Percentiles rank a stretch among this genome's conserved stretches.
Conservation (phyloP, 2,888 invertebrate species). For the Trachelus stipa region DNA sequence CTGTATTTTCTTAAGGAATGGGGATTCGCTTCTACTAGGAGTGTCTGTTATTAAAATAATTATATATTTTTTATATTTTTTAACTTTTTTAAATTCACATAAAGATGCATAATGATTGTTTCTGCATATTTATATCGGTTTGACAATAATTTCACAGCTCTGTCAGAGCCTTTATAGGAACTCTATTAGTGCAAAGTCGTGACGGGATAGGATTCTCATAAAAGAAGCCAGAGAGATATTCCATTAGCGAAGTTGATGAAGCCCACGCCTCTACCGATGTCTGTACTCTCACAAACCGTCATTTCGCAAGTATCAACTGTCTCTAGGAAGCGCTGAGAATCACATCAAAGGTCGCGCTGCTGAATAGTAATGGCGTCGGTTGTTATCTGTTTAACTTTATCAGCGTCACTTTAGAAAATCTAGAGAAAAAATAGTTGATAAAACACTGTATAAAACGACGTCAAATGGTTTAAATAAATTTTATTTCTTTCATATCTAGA, state of each 20-base stretch:
- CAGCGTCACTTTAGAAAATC: not conserved
- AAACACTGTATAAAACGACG: not conserved
- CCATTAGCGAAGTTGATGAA: not conserved
- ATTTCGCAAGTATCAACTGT: not conserved
- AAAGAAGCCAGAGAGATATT: not conserved
- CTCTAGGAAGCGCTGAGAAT: not conserved
- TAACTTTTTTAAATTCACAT: not conserved
- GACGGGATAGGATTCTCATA: not conserved
- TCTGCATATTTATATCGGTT: not conserved
- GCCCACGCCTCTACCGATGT: not conserved
- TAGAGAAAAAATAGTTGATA: not conserved
- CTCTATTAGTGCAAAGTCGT: not conserved
- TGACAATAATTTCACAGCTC: not conserved
- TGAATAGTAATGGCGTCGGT: not conserved
- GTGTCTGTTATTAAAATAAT: not conserved
- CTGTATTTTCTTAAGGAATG: not conserved
- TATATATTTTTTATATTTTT: not conserved
- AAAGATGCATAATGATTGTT: not conserved
- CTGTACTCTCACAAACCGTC: not conserved
- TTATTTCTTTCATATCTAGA: constrained; percentile 61
- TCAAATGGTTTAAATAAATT: not conserved
- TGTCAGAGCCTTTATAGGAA: not conserved
- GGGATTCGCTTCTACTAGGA: not conserved
- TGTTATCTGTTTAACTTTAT: not conserved
- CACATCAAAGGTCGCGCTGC: not conserved